A percentile compares a stretch with the other conserved stretches of the same genome.
Evolutionary conservation across 92 coral and sea anemone species (phyloP).

Genomic region (Epizoanthus scotinus): DNA sequence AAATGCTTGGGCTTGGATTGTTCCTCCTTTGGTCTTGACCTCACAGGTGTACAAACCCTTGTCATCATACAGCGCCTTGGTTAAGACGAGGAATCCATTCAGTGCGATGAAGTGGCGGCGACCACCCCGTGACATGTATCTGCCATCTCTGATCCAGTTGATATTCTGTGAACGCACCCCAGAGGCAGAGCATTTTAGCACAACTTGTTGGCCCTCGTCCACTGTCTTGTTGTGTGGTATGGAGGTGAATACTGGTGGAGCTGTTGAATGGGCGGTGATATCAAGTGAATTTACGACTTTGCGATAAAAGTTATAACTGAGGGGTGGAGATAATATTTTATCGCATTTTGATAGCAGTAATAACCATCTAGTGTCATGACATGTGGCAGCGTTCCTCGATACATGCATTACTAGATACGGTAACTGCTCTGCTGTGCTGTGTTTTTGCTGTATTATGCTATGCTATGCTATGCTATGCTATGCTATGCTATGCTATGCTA

Average conservation of each 20-base stretch:
- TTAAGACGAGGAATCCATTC: constrained; percentile 54
- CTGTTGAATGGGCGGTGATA: constrained; percentile 28
- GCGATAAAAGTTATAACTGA: too few relatives aligned
- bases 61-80: constrained; percentile 47
- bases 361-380: too few relatives aligned
- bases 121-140: constrained; percentile 24
- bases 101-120: background rate
- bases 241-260: constrained; percentile 67
- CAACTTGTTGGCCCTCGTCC: constrained; percentile 47
- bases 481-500: too few relatives aligned
- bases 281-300: too few relatives aligned
- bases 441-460: too few relatives aligned
- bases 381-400: too few relatives aligned
- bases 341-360: too few relatives aligned
- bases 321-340: too few relatives aligned
- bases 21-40: constrained; percentile 73
- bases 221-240: constrained; percentile 75
- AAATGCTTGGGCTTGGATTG: constrained; percentile 59
- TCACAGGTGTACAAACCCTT: constrained; percentile 81
- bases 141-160: constrained; percentile 83
- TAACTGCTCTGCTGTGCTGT: too few relatives aligned
- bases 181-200: constrained; percentile 66
- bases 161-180: constrained; percentile 40
- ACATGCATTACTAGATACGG: too few relatives aligned
- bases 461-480: too few relatives aligned